Conservation (phyloP, 2,888 invertebrate species). For the Drosophila koepferae region DNA sequence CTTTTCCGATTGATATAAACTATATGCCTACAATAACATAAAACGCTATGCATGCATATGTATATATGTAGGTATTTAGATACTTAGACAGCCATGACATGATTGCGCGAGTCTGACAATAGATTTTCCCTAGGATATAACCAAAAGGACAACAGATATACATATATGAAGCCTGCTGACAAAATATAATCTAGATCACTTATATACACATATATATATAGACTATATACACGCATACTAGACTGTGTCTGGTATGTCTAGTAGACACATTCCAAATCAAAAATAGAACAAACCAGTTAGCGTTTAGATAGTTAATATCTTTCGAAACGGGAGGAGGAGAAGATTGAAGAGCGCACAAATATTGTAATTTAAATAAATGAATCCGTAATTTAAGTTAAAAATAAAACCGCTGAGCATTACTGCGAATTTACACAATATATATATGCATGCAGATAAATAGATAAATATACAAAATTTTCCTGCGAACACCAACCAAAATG, state of each 20-base stretch:
- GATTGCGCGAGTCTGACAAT: slow-evolving; percentile 29
- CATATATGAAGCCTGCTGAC: slow-evolving; percentile 14
- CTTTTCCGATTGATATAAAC: neutral
- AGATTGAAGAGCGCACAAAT: slow-evolving; percentile 70
- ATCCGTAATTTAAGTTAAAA: slow-evolving; percentile 67
- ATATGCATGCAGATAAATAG: slow-evolving; percentile 17
- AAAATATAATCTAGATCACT: slow-evolving; percentile 16
- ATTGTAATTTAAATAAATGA: slow-evolving; percentile 56
- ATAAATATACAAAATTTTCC: slow-evolving; percentile 10
- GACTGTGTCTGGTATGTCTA: no score
- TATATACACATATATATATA: slow-evolving; percentile 2
- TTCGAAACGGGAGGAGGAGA: slow-evolving; percentile 29
- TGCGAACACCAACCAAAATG: slow-evolving; percentile 25
- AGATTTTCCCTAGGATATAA: slow-evolving; percentile 22
- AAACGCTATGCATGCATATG: slow-evolving; percentile 14
- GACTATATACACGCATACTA: neutral
- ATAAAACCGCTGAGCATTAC: slow-evolving; percentile 51
- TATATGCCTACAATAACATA: neutral
- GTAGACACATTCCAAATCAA: slow-evolving; percentile 21
- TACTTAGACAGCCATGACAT: slow-evolving; percentile 17
- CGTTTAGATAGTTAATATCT: slow-evolving; percentile 59
- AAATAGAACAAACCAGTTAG: slow-evolving; percentile 36
- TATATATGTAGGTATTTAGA: slow-evolving; percentile 19
- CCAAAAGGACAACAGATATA: slow-evolving; percentile 10
- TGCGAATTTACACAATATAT: slow-evolving; percentile 52